Evolutionary conservation across 2,888 invertebrate genomes (phyloP), one percentile per base, ranked within the genome.

Genomic region (Drosophila buzzatii): DNA sequence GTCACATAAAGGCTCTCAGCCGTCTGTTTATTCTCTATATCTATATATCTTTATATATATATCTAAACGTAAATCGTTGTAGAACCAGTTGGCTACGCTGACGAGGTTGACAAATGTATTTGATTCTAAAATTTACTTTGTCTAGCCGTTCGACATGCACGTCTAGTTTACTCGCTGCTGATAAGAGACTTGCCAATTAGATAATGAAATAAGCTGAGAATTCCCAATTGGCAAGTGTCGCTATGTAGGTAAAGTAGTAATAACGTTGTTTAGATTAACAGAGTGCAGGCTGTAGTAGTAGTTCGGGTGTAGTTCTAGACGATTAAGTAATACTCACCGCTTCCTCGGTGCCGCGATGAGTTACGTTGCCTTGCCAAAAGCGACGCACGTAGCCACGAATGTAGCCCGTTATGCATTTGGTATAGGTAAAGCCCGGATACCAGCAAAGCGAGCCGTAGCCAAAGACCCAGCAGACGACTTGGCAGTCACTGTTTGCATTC

Each of bases 361-460:
- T 96, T 0, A 96, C 95, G 91, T 97, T 97, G 49, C 97, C 97
- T 93, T 99, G 99, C 98, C 98, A 99, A 93, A 99, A 99, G 91
- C 96, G 95, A 82, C 98, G 94, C 12, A 95, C 94, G 92, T 95
- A 98, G 3, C 98, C 98, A 81, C 92, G 85, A 35, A 93, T 91
- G 90, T 96, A 96, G n/a, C 99, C 99, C 16, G 96, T 95, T 16
- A 97, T 94, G 68, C 96, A 96, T 89, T 96, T 95, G 85, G 95
- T 95, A 92, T 96, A 98, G 60, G 96, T 96, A 92, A 99, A 99
- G 59, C 99, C 98, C 0, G 98, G 98, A 93, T 97, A 95, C 99
- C 99, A 99, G 93, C 98, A 97, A 56, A 99, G 93, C 0, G 98
- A 98, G 5, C 99, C 99, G 90, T 99, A 99, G 1, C 98, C 99